Percentiles rank a stretch among this genome's conserved stretches.
Conservation (phyloP, 2,888 invertebrate species). For the Gerosis bhagava region DNA sequence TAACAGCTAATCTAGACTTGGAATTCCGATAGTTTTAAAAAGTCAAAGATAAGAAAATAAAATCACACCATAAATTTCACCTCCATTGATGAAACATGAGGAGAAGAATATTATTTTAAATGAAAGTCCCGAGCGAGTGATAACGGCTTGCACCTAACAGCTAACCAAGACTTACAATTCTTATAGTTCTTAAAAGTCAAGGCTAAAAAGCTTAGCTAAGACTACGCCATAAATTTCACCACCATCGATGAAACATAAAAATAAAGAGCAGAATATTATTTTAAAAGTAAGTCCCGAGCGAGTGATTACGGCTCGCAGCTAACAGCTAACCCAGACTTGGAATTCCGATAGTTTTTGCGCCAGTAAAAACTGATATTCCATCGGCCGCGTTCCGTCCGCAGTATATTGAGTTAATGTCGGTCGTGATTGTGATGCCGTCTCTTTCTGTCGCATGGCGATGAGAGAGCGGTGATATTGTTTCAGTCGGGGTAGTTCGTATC, state of each 20-base stretch:
- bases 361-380: slow-evolving; percentile 78
- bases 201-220: no score
- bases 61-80: no score
- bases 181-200: no score
- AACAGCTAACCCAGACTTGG: slow-evolving; percentile 66
- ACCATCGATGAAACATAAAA: slow-evolving; percentile 70
- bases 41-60: no score
- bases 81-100: no score
- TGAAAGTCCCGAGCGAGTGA: no score
- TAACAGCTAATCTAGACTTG: slow-evolving; percentile 66
- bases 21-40: slow-evolving; percentile 80
- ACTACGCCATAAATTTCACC: slow-evolving; percentile 72
- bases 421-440: slow-evolving; percentile 70
- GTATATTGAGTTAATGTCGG: slow-evolving; percentile 79
- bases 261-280: slow-evolving; percentile 74
- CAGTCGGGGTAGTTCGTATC: slow-evolving; percentile 70
- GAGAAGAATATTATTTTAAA: no score
- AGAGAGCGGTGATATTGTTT: slow-evolving; percentile 67
- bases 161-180: no score
- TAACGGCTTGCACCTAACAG: no score
- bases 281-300: slow-evolving; percentile 71
- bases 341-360: slow-evolving; percentile 80
- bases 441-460: slow-evolving; percentile 47
- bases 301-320: slow-evolving; percentile 73
- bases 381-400: slow-evolving; percentile 68